Percentiles rank a stretch among this genome's conserved stretches.
Conservation (phyloP, 2,797 vertebrate species). For the Tiaroga cobitis region DNA sequence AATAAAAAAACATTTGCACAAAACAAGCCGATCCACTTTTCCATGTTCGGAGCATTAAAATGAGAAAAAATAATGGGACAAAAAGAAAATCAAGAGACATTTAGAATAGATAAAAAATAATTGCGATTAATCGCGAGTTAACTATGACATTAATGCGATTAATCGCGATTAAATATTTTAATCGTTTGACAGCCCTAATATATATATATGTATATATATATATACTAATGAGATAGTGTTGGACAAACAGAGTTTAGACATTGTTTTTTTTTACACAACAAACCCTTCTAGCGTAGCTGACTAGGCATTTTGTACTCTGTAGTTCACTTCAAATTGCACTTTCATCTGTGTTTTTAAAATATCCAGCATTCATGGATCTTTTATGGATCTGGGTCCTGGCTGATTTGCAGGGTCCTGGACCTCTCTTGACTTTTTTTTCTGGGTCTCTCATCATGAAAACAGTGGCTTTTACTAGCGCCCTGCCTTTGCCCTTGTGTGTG, state of each 20-base stretch:
- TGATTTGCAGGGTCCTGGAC: not conserved
- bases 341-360: slow-evolving; percentile 42
- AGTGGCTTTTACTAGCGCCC: not conserved
- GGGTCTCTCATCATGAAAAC: slow-evolving; percentile 23
- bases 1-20: too few species aligned
- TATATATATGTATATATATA: too few species aligned
- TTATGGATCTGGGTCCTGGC: not conserved
- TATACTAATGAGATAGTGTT: not conserved
- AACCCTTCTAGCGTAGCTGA: not conserved
- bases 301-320: slow-evolving; percentile 1
- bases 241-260: not conserved
- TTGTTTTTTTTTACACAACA: not conserved
- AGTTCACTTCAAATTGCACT: slow-evolving; percentile 28
- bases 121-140: too few species aligned
- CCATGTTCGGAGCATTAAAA: too few species aligned
- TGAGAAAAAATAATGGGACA: too few species aligned
- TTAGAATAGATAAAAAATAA: too few species aligned
- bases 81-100: too few species aligned
- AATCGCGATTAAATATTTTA: too few species aligned
- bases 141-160: too few species aligned
- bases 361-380: slow-evolving; percentile 15
- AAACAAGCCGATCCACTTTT: too few species aligned
- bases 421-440: slow-evolving; percentile 10
- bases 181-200: too few species aligned
- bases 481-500: slow-evolving; percentile 17